Percentiles rank a stretch among this genome's conserved stretches.
These are phyloP conservation scores for Lithophane leautieri DNA, from an alignment of 2,888 invertebrate genomes.

Conservation along the genomic window DNA sequence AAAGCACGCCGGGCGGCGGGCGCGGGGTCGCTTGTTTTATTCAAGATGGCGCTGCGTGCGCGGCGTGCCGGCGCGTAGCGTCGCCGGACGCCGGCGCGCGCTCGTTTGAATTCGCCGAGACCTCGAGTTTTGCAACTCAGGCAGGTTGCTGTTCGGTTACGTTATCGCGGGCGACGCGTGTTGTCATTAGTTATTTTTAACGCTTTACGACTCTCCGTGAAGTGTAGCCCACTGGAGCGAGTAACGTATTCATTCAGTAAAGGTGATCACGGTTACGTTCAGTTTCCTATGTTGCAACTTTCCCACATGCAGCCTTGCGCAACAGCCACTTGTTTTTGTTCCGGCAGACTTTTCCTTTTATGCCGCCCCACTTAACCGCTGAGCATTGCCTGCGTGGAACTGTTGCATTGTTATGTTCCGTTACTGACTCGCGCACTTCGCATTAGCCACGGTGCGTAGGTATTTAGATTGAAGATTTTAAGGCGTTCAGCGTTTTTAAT, in stretches of 20 bases:
- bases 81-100: conserved; percentile 85
- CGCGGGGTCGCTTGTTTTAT: conserved; percentile 78
- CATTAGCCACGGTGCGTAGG: conserved; percentile 68
- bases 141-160: conserved; percentile 77
- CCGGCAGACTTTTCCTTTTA: conserved; percentile 87
- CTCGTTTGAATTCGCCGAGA: conserved; percentile 83
- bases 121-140: conserved; percentile 85
- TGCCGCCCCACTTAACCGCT: conserved; percentile 75
- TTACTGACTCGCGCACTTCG: conserved; percentile 71
- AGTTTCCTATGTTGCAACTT: conserved; percentile 86
- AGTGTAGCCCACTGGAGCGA: conserved; percentile 77
- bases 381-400: conserved; percentile 73
- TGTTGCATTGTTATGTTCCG: conserved; percentile 78
- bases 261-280: conserved; percentile 78
- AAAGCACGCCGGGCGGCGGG: conserved; percentile 84
- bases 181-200: conserved; percentile 90
- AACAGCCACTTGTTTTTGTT: conserved; percentile 87
- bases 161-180: conserved; percentile 87
- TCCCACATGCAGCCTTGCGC: conserved; percentile 88
- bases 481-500: conserved; percentile 37
- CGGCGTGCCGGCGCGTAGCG: conserved; percentile 88
- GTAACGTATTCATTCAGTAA: conserved; percentile 79
- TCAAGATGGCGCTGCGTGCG: conserved; percentile 89
- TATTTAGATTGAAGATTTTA: conserved; percentile 65
- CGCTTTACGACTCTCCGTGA: conserved; percentile 76